phyloP scores from a whole-genome alignment of 2,888 invertebrate genomes.

The Amphipyra berbera region DNA sequence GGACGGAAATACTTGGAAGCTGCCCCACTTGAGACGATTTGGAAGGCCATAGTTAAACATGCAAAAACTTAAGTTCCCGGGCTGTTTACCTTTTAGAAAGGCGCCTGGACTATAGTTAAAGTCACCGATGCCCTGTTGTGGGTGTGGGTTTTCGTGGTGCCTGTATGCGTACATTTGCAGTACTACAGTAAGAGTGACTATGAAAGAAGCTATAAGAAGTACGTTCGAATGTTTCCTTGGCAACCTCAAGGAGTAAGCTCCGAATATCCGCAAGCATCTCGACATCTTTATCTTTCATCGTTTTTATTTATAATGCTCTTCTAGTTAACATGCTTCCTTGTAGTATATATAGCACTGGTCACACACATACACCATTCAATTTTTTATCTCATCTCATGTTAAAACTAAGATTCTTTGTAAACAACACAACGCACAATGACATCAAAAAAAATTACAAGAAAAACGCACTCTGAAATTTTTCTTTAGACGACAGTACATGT shows the following conservation, averaged over 20 bases:
- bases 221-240: constrained; percentile 81
- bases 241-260: constrained; percentile 83
- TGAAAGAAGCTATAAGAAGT: constrained; percentile 74
- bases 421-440: constrained; percentile 42
- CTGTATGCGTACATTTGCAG: constrained; percentile 80
- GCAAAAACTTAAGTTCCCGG: constrained; percentile 89
- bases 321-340: constrained; percentile 41
- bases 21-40: constrained; percentile 85
- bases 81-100: constrained; percentile 85
- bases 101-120: constrained; percentile 82
- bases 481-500: constrained; percentile 10
- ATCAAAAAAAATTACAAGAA: constrained; percentile 8
- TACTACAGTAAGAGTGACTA: constrained; percentile 75
- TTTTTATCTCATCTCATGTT: constrained; percentile 13
- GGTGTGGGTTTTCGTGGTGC: constrained; percentile 67
- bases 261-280: constrained; percentile 82
- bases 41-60: constrained; percentile 91
- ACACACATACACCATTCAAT: constrained; percentile 24
- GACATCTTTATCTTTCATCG: constrained; percentile 81
- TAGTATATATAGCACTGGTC: constrained; percentile 10
- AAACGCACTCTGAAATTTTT: constrained; percentile 4
- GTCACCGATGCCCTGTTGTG: constrained; percentile 74
- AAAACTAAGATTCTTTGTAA: constrained; percentile 43
- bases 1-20: constrained; percentile 81
- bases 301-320: constrained; percentile 59